phyloP scores from a whole-genome alignment of 2,797 vertebrate genomes.

The Aselliscus stoliczkanus region DNA sequence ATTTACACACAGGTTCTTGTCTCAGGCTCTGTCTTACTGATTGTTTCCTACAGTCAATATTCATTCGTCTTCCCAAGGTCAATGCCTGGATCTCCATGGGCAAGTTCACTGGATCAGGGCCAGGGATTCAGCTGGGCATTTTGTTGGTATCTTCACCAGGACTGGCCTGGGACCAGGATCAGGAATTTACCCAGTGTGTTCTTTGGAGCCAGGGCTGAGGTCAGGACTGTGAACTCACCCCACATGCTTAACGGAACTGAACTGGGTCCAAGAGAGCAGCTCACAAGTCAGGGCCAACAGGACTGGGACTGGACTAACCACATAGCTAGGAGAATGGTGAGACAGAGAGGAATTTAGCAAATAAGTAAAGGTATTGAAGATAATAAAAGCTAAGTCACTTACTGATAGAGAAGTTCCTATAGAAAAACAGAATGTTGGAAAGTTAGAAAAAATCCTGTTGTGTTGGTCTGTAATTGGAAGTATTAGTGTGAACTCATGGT shows the following conservation, averaged over 20 bases:
- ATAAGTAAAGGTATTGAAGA: not conserved
- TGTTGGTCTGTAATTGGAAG: not conserved
- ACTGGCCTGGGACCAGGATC: not conserved
- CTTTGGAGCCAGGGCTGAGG: not conserved
- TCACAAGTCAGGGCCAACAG: not conserved
- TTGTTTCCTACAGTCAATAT: not conserved
- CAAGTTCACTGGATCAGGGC: not conserved
- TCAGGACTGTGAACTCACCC: not conserved
- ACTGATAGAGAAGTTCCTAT: not conserved
- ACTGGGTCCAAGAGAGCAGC: not conserved
- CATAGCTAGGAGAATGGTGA: not conserved
- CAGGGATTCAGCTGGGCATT: not conserved
- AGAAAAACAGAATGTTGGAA: not conserved
- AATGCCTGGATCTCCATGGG: not conserved
- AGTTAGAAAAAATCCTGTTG: not conserved
- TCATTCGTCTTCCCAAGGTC: not conserved
- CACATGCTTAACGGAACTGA: not conserved
- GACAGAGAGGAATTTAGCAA: not conserved
- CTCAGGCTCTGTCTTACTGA: not conserved
- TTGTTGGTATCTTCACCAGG: not conserved
- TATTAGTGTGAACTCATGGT: not conserved
- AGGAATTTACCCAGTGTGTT: not conserved
- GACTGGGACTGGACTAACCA: not conserved
- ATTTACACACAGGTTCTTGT: not conserved
- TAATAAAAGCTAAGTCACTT: not conserved